These are phyloP conservation scores for Xiphophorus couchianus DNA, from an alignment of 2,113 vertebrate species.

Conservation along the genomic window DNA sequence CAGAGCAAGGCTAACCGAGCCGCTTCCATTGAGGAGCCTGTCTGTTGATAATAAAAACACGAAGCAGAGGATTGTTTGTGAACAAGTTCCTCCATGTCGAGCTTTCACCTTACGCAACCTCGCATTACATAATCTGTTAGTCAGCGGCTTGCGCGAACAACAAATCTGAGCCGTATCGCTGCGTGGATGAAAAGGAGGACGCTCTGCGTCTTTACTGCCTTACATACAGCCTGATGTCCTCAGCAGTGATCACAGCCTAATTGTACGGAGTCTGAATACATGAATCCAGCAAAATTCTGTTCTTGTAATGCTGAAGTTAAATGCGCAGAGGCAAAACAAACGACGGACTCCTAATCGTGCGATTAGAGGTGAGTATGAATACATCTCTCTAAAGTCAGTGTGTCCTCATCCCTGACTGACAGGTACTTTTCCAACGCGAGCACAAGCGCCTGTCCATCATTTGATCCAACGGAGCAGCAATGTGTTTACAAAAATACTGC, in stretches of 20 bases:
- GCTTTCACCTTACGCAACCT: constrained; percentile 45
- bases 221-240: too few species aligned
- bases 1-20: not conserved
- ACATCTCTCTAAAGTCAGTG: not conserved
- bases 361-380: not conserved
- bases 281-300: too few species aligned
- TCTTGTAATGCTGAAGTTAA: constrained; percentile 1
- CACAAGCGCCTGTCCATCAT: constrained; percentile 58
- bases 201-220: not conserved
- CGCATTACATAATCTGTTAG: constrained; percentile 54
- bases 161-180: constrained; percentile 7
- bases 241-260: too few species aligned
- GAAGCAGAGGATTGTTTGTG: constrained; percentile 7
- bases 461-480: not conserved
- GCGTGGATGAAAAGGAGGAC: constrained; percentile 5
- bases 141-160: constrained; percentile 16
- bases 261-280: too few species aligned
- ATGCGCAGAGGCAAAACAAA: not conserved
- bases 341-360: not conserved
- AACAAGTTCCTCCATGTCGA: constrained; percentile 10
- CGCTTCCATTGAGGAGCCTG: not conserved
- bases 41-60: constrained; percentile 4
- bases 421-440: constrained; percentile 14
- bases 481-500: not conserved
- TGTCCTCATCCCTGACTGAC: constrained; percentile 16